Percentiles rank a stretch among this genome's conserved stretches.
phyloP scores from a whole-genome alignment of 1,140 invertebrate species.

The Trialeurodes vaporariorum region DNA sequence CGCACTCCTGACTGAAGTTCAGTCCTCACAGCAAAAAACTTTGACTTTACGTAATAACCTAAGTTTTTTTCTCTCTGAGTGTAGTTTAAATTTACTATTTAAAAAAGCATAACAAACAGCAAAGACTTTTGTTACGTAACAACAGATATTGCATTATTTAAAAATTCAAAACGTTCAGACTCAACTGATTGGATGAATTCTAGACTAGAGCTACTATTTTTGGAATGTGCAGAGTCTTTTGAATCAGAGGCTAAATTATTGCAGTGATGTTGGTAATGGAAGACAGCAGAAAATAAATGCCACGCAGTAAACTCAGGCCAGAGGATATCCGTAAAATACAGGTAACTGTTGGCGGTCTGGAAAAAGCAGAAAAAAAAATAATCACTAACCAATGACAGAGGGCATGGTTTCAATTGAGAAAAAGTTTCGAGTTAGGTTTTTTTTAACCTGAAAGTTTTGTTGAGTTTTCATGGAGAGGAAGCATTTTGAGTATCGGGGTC shows the following conservation, averaged over 20 bases:
- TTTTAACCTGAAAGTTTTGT: not conserved
- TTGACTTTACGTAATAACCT: too few relatives aligned
- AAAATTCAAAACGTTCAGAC: constrained; percentile 12
- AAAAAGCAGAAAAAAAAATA: constrained; percentile 28
- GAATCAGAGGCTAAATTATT: not conserved
- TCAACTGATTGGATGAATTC: constrained; percentile 16
- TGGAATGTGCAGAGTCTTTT: not conserved
- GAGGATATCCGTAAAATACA: constrained; percentile 69
- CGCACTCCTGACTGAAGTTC: too few relatives aligned
- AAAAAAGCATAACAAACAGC: not conserved
- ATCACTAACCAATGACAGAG: constrained; percentile 3
- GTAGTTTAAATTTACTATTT: too few relatives aligned
- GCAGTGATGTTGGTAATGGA: constrained; percentile 60
- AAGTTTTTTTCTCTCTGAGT: too few relatives aligned
- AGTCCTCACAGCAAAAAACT: too few relatives aligned
- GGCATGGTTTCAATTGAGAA: not conserved
- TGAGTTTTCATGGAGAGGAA: not conserved
- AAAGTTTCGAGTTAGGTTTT: not conserved
- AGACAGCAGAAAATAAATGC: constrained; percentile 72
- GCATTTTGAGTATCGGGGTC: too few relatives aligned
- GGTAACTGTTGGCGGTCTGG: constrained; percentile 51
- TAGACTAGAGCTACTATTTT: constrained; percentile 7
- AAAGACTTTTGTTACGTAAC: not conserved
- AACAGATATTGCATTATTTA: not conserved
- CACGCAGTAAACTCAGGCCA: constrained; percentile 92